Base-by-base conservation (phyloP, 2,113 vertebrate species). In the Tor tambroides region DNA sequence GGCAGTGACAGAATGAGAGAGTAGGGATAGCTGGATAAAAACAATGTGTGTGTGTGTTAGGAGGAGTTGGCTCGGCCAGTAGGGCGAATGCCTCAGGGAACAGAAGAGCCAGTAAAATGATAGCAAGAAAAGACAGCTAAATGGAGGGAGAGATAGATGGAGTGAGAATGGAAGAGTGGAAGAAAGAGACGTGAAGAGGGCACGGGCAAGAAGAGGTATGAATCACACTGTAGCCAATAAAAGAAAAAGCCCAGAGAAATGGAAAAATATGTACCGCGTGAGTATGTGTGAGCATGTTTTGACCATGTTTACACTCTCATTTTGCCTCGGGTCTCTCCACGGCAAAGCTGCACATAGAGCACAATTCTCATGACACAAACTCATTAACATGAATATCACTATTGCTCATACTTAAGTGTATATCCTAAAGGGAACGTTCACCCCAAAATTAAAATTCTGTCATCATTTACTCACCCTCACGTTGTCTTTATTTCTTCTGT, bases 331-430 rank as follows among this genome's bases (percentile, higher is more conserved):
- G 89, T 89, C 89, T 77, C 82, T 81, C 78, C 80, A 82, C 21
- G 87, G 85, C 85, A 17, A 4, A 87, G 78, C 88, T 81, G 83
- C 71, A 88, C 90, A 72, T 3, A 74, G 89, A 87, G 88, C 88
- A 85, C 86, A 87, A 85, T 72, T 83, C 51, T 91, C 88, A 89
- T 63, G 82, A 84, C 89, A 88, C 84, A 83, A 81, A 89, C 90
- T 88, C 90, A 89, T 32, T 63, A 30, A 89, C 61, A 77, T 35
- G 83, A 78, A 85, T 56, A 35, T 41, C 61, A 74, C 83, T 78
- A 87, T 49, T 63, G 51, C 41, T 51, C n/a, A 86, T 17, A 28
- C n/a, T 76, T 75, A 46, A 43, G 21, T 74, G 1, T 74, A 41
- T 15, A 14, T 26, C 35, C 28, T 59, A 38, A 54, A 59, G 77